These are phyloP conservation scores for Amphiprion ocellaris DNA, from an alignment of 2,113 vertebrate genomes.

Conservation along the genomic window DNA sequence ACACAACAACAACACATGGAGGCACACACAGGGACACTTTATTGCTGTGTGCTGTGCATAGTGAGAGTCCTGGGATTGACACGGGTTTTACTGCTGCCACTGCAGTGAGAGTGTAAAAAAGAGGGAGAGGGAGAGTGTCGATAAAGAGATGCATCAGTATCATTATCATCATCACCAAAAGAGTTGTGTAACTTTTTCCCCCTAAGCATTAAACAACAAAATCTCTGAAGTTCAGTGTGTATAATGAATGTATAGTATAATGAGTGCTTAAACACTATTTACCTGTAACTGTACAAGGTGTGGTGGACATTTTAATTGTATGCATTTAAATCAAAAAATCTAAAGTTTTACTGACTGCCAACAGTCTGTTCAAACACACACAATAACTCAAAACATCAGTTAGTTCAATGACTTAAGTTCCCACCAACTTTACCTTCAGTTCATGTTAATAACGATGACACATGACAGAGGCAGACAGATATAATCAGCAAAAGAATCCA, in stretches of 20 bases:
- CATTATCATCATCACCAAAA: not conserved
- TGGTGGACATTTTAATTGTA: no score
- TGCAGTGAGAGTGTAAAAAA: constrained; percentile 25
- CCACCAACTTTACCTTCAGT: no score
- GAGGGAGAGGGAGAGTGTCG: not conserved
- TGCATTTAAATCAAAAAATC: not conserved
- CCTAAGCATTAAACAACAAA: not conserved
- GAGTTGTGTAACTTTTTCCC: not conserved
- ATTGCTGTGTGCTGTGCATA: constrained; percentile 30
- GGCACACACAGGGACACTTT: constrained; percentile 15
- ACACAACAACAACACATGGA: constrained; percentile 18
- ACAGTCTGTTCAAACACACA: not conserved
- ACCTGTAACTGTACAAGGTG: no score
- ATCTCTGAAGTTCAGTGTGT: no score
- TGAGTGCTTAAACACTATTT: no score
- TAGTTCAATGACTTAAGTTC: no score
- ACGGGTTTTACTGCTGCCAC: constrained; percentile 56
- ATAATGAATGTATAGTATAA: no score
- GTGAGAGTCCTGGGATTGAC: constrained; percentile 44
- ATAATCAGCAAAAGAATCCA: constrained; percentile 25
- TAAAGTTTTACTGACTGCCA: not conserved
- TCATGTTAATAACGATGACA: no score
- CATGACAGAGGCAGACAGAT: constrained; percentile 10
- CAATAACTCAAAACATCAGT: not conserved
- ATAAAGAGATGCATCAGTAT: not conserved